Evolutionary conservation across 2,113 vertebrate species (phyloP), one percentile per base, ranked within the genome.

Genomic region (Tachuris rubrigastra): DNA sequence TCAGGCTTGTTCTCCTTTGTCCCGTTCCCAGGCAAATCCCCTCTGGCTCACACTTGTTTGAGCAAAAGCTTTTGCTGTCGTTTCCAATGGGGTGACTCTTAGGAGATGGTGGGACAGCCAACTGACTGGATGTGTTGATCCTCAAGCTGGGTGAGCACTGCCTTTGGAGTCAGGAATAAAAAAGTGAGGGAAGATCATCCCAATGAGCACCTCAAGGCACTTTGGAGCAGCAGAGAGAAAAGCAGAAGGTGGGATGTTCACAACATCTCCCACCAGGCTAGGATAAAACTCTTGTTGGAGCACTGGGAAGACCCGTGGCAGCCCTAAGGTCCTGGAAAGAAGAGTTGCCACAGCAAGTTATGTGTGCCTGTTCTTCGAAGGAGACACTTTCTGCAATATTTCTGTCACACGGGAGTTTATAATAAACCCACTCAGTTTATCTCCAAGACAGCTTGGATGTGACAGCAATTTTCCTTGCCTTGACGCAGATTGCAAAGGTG

Each of bases 401-500:
- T 89, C 68, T 87, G 52, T 90, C 83, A 81, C 39, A 27, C 5
- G 0, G 25, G 17, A 89, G 35, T 52, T 87, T 75, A 8, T 81
- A 33, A 84, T 24, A 89, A 96, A 31, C 69, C 35, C 73, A 55
- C 80, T 81, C 65, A 44, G n/a, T 92, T 94, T 63, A n/a, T 78
- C 59, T 91, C 55, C 60, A 37, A 78, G 73, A 78, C 83, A 88
- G 65, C 65, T 63, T 89, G 69, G 81, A 71, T 59, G 86, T 30
- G 86, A 60, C 73, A 90, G 56, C 17, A 19, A 47, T 81, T 90
- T 82, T 75, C 66, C 69, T 42, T 58, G 52, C 56, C 68, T 89
- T 89, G 52, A 47, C 19, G 17, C 23, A 47, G 30, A 77, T 30
- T 67, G 39, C 49, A 67, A 18, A 92, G 71, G 56, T 2, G 10